These are phyloP conservation scores for Meta bourneti DNA, from an alignment of 2,888 invertebrate genomes.

Conservation along the genomic window DNA sequence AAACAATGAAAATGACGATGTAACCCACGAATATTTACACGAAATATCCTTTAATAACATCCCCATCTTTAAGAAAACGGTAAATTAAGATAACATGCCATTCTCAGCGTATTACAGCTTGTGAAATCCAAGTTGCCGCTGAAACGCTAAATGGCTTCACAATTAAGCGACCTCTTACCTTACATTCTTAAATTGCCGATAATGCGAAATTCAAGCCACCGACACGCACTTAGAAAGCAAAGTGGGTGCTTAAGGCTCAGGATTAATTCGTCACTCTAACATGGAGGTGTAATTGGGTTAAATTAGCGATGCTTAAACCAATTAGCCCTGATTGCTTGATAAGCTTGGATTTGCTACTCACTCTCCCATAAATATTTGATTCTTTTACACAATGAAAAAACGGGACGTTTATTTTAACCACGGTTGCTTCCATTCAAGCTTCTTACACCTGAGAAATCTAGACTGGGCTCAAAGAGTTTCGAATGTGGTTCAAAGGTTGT, in stretches of 20 bases:
- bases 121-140: constrained; percentile 21
- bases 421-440: too few relatives aligned
- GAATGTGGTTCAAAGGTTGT: too few relatives aligned
- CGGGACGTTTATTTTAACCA: not conserved
- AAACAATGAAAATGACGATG: not conserved
- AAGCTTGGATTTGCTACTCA: constrained; percentile 8
- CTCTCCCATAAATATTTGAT: not conserved
- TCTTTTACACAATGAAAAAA: not conserved
- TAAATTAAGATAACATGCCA: not conserved
- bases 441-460: too few relatives aligned
- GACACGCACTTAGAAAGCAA: constrained; percentile 27
- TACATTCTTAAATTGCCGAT: constrained; percentile 47
- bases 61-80: not conserved
- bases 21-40: not conserved
- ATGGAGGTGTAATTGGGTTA: constrained; percentile 55
- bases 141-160: constrained; percentile 27
- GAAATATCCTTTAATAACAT: not conserved
- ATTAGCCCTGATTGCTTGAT: constrained; percentile 57
- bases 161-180: constrained; percentile 36
- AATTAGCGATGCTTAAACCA: constrained; percentile 61
- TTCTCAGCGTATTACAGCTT: not conserved
- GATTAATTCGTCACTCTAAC: constrained; percentile 64
- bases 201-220: constrained; percentile 38
- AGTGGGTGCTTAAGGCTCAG: constrained; percentile 39
- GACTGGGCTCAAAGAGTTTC: too few relatives aligned